Base-by-base conservation (phyloP, 2,113 vertebrate genomes). In the Myocastor coypus region DNA sequence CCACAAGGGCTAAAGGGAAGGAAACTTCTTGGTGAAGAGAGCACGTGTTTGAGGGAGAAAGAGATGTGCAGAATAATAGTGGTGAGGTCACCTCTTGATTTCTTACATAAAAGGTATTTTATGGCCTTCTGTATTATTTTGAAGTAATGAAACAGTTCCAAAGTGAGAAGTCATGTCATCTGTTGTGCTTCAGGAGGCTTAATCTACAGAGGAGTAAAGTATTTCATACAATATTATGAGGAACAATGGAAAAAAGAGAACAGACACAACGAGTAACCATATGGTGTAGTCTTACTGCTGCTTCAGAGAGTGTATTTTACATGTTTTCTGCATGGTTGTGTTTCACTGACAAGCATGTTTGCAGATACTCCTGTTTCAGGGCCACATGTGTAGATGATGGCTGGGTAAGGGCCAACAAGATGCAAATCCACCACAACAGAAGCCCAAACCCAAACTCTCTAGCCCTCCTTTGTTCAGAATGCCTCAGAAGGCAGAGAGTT, bases 161-260 rank as follows among this genome's bases (percentile, higher is more conserved):
- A 71, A 96, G 52, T 91, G 85, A 85, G 89, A 91, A 83, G 91
- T 42, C 69, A 63, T 75, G 40, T 95, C 85, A 85, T 97, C 87
- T 94, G 83, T 50, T 88, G 9, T 88, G 84, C 30, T 87, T 86
- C 42, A 75, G 61, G 91, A 75, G 68, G 19, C 46, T 87, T 85
- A 52, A 57, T 83, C 24, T 84, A 92, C 93, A 94, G 30, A 96
- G 66, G 96, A 88, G 30, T 68, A 93, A 78, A 83, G 66, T 93
- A 95, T 92, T 94, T 96, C 87, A 96, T 97, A 89, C 97, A 93
- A 95, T 98, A 98, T 97, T 96, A 98, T 93, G 68, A 96, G 87
- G 80, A 90, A 68, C 57, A 91, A 97, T 40, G 90, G 55, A 55
- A 42, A 83, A 87, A 81, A 59, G 75, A 63, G 96, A 97, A 10